Evolutionary conservation across 2,113 vertebrate genomes (phyloP).

Genomic region (Gila orcuttii): DNA sequence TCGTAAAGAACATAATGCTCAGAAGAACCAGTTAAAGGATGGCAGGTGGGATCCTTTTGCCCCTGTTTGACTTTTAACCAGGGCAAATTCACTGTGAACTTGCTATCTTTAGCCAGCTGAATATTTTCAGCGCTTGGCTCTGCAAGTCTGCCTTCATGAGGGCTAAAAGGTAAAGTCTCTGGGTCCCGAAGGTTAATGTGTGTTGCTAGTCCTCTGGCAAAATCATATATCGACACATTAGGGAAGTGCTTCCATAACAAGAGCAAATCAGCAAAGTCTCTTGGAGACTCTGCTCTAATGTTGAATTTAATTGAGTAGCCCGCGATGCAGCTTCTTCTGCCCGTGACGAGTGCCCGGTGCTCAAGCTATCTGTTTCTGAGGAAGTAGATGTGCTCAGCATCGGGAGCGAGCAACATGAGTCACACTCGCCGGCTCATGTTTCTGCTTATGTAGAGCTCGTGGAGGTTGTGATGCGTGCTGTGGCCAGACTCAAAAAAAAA

Average conservation of each 20-base stretch:
- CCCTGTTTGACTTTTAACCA: neutral
- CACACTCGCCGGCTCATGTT: too few species aligned
- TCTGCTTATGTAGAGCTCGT: too few species aligned
- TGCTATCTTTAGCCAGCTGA: neutral
- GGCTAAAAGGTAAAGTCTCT: neutral
- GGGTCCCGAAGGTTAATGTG: neutral
- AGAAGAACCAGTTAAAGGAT: neutral
- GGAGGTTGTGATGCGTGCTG: too few species aligned
- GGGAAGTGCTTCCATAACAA: neutral
- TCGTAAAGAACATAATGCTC: neutral
- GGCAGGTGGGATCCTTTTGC: neutral
- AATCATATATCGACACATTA: neutral
- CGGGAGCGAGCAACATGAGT: too few species aligned
- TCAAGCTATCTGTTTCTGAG: too few species aligned
- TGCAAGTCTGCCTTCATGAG: neutral
- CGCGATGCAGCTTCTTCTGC: too few species aligned
- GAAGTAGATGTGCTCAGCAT: too few species aligned
- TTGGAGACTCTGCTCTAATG: neutral
- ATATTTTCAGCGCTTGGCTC: neutral
- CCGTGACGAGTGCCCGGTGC: too few species aligned
- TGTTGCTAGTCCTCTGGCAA: neutral
- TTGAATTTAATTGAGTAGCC: neutral
- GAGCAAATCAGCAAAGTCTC: neutral
- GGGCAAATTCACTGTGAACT: neutral
- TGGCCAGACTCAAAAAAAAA: too few species aligned